These are phyloP conservation scores for Cheilosia impressa DNA, from an alignment of 2,888 invertebrate species.

Conservation along the genomic window DNA sequence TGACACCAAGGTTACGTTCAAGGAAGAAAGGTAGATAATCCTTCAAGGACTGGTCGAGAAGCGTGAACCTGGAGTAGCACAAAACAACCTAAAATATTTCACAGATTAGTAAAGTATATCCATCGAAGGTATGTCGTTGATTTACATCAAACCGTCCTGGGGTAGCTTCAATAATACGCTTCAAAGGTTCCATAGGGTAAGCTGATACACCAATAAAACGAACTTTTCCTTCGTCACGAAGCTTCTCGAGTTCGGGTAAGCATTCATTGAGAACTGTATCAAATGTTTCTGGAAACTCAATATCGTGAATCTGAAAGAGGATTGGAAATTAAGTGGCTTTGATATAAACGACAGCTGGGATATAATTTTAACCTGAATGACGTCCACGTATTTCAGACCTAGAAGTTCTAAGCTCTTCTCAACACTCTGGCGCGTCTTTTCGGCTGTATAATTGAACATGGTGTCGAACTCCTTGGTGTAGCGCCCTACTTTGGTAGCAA, in stretches of 20 bases:
- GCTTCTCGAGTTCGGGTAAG: conserved; percentile 90
- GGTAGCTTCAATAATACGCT: conserved; percentile 88
- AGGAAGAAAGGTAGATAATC: conserved; percentile 88
- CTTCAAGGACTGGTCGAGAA: conserved; percentile 90
- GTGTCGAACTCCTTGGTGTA: conserved; percentile 88
- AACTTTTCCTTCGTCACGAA: conserved; percentile 89
- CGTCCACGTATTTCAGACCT: conserved; percentile 92
- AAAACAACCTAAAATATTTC: conserved; percentile 82
- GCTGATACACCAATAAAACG: conserved; percentile 94
- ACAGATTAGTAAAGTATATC: too few species aligned
- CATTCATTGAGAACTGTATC: conserved; percentile 93
- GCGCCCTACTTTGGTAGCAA: conserved; percentile 96
- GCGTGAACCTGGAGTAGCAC: conserved; percentile 91
- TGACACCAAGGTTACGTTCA: conserved; percentile 88
- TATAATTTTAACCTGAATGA: conserved; percentile 89
- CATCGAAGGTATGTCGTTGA: not conserved
- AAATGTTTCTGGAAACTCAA: conserved; percentile 92
- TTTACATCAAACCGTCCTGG: conserved; percentile 83
- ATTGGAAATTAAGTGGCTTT: not conserved
- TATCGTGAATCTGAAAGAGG: conserved; percentile 91
- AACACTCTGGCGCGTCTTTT: conserved; percentile 90
- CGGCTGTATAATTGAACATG: conserved; percentile 94
- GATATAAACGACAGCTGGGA: not conserved
- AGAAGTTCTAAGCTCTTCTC: conserved; percentile 89
- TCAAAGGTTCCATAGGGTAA: conserved; percentile 91